These are phyloP conservation scores for Eristalis intricaria DNA, from an alignment of 2,888 invertebrate species.

Conservation along the genomic window DNA sequence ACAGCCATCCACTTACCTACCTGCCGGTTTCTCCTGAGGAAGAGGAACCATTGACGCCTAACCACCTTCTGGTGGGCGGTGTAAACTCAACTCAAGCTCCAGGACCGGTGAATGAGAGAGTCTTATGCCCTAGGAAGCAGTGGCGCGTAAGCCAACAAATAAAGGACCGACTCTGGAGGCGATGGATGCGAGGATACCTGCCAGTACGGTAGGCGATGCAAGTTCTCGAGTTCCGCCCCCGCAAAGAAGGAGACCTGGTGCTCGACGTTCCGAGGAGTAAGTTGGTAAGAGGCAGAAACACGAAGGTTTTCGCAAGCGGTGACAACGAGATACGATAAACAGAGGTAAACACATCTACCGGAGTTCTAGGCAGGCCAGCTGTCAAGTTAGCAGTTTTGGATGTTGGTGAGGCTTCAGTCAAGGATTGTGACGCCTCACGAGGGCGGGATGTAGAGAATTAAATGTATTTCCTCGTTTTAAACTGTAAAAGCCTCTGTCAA, in stretches of 20 bases:
- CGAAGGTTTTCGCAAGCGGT: conserved; percentile 10
- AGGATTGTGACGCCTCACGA: no score
- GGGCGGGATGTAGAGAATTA: no score
- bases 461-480: no score
- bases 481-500: no score
- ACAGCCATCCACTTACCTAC: not conserved
- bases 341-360: conserved; percentile 38
- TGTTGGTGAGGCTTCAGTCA: not conserved
- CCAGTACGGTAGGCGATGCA: conserved; percentile 6
- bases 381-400: not conserved
- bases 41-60: conserved; percentile 2
- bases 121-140: conserved; percentile 29
- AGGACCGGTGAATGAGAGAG: not conserved
- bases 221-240: conserved; percentile 25
- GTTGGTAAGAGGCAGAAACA: conserved; percentile 49
- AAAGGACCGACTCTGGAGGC: conserved; percentile 21
- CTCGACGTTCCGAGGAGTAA: conserved; percentile 38
- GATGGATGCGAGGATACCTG: conserved; percentile 26
- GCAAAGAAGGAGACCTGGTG: conserved; percentile 33
- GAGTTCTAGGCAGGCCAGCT: conserved; percentile 19
- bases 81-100: conserved; percentile 10
- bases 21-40: not conserved
- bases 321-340: conserved; percentile 59
- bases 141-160: conserved; percentile 30
- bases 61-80: conserved; percentile 2